phyloP scores from a whole-genome alignment of 2,888 invertebrate species.

The Quadroppia sp. region DNA sequence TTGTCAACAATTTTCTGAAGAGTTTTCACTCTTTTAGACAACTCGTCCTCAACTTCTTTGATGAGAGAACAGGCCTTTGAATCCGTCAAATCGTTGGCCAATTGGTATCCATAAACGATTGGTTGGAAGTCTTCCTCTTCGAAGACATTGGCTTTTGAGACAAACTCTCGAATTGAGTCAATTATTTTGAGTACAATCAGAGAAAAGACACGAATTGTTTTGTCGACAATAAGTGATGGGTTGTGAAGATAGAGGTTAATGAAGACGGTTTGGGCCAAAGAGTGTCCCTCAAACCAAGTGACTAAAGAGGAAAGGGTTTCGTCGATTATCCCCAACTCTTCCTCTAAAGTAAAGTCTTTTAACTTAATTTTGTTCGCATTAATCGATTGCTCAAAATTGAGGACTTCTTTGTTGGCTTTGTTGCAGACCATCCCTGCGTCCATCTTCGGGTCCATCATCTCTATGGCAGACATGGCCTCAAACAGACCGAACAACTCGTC shows the following conservation, averaged over 20 bases:
- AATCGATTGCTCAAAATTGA: slow-evolving; percentile 80
- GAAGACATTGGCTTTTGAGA: slow-evolving; percentile 57
- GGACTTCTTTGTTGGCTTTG: slow-evolving; percentile 67
- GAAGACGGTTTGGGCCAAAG: slow-evolving; percentile 92
- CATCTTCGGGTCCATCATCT: slow-evolving; percentile 99
- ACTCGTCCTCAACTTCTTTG: slow-evolving; percentile 84
- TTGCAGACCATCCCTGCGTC: slow-evolving; percentile 98
- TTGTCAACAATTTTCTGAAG: slow-evolving; percentile 4
- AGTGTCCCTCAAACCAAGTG: slow-evolving; percentile 96
- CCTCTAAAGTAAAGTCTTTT: slow-evolving; percentile 67
- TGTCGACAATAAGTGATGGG: slow-evolving; percentile 76
- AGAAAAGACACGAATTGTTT: slow-evolving; percentile 76
- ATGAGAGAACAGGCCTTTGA: slow-evolving; percentile 74
- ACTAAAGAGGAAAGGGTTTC: slow-evolving; percentile 84
- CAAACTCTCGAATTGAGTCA: slow-evolving; percentile 80
- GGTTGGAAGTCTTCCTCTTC: slow-evolving; percentile 87
- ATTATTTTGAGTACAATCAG: slow-evolving; percentile 81
- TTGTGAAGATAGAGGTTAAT: slow-evolving; percentile 92
- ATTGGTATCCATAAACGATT: slow-evolving; percentile 80
- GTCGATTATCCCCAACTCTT: slow-evolving; percentile 89
- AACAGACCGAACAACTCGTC: slow-evolving; percentile 72
- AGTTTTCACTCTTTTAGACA: slow-evolving; percentile 52
- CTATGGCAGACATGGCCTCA: slow-evolving; percentile 99
- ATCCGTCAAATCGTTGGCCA: slow-evolving; percentile 76
- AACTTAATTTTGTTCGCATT: slow-evolving; percentile 73